Base-by-base conservation (phyloP, 2,797 vertebrate species). In the Heteromormyrus szaboi region DNA sequence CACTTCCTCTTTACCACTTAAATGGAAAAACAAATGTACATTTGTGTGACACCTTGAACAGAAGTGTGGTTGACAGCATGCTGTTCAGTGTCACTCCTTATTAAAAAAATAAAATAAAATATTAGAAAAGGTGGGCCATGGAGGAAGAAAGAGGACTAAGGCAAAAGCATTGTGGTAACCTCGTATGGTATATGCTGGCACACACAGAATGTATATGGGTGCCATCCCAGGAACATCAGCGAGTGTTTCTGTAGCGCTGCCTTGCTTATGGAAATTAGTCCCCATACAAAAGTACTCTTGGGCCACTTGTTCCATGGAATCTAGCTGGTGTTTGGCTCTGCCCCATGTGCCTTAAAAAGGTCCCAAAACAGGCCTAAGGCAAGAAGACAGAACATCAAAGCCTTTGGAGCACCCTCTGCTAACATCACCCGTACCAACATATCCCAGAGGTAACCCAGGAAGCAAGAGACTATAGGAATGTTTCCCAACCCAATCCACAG, bases 291-390 rank as follows among this genome's bases (percentile, higher is more conserved):
- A 94, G 92, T 88, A 90, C 94, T 95, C 90, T 94, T 90, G 89
- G 92, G 90, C 92, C 91, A 92, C 91, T 95, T 92, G 91, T 92
- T 95, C 91, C 89, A 89, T 81, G 92, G 94, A 95, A 95, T 96
- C 93, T 91, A 89, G 86, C 91, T 88, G 22, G 83, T 3, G 90
- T 93, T 95, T 93, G 91, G 93, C 92, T 91, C 90, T 83, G 59
- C 91, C 79, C 87, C 91, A 79, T 81, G 85, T 89, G 90, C 91
- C 88, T 90, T 92, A 90, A 92, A 48, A 50, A 85, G 12, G n/a
- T 12, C 81, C 17, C 91, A 92, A 90, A 51, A 84, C 46, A 29
- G 81, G 81, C 19, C 22, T 29, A 85, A 85, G 4, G 12, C 17
- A 50, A 29, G 17, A 48, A 29, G 22, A 50, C 0, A 0, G 22